Evolutionary conservation across 2,888 invertebrate species (phyloP).

Genomic region (Melipona bicolor): DNA sequence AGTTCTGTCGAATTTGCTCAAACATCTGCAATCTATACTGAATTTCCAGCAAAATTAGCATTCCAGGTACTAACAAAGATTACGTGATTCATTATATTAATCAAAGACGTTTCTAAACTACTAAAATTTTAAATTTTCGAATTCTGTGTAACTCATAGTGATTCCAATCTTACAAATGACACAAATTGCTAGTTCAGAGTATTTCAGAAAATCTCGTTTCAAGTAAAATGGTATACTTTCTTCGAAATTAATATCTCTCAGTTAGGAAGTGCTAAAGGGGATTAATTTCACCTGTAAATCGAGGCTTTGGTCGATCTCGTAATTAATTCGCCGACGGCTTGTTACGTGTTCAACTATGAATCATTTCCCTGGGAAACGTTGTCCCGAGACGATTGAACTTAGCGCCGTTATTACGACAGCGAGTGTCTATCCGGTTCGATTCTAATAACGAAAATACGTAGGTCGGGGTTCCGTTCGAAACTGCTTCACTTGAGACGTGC

Average conservation of each 20-base stretch:
- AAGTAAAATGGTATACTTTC: neutral
- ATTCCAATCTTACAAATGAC: neutral
- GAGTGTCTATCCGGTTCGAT: slow-evolving; percentile 46
- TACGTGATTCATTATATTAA: neutral
- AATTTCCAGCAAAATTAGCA: neutral
- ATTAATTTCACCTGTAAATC: neutral
- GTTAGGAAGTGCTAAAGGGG: neutral
- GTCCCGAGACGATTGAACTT: slow-evolving; percentile 11
- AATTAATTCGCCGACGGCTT: slow-evolving; percentile 8
- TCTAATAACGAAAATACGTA: slow-evolving; percentile 58
- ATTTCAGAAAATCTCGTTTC: neutral
- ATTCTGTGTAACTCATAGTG: neutral
- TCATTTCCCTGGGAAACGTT: slow-evolving; percentile 30
- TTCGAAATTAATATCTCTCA: neutral
- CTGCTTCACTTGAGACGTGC: slow-evolving; percentile 18
- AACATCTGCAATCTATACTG: neutral
- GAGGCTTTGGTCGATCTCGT: neutral
- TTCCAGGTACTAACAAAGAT: neutral
- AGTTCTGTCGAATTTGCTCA: neutral
- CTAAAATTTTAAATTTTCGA: neutral
- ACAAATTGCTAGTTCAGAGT: neutral
- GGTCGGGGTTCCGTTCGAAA: slow-evolving; percentile 52
- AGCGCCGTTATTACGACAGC: slow-evolving; percentile 33
- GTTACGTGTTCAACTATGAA: slow-evolving; percentile 17
- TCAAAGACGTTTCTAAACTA: neutral